Evolutionary conservation across 2,113 vertebrate species (phyloP).

Genomic region (Poeciliopsis prolifica): DNA sequence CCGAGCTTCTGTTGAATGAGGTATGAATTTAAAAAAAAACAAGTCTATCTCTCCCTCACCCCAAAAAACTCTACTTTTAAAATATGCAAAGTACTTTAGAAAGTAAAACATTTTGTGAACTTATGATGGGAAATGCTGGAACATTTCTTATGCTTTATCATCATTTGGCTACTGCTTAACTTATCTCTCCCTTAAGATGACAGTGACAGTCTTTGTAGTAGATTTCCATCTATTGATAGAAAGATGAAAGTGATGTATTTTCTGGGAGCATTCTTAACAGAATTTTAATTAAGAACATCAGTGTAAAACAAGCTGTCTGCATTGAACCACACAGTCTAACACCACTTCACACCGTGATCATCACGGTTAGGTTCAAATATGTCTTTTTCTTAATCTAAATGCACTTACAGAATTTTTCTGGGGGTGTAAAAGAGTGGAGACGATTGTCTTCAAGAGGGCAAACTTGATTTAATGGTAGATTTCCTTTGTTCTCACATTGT

Average conservation of each 20-base stretch:
- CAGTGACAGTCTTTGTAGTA: not conserved
- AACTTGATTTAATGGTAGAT: conserved; percentile 31
- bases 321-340: not conserved
- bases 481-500: conserved; percentile 24
- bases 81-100: no score
- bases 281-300: not conserved
- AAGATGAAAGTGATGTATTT: not conserved
- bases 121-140: no score
- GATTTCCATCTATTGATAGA: not conserved
- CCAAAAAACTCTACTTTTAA: not conserved
- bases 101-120: no score
- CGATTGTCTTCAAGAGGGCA: conserved; percentile 8
- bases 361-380: not conserved
- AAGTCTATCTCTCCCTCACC: not conserved
- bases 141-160: no score
- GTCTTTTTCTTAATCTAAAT: conserved; percentile 4
- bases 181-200: no score
- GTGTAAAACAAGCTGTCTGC: not conserved
- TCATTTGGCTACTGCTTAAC: no score
- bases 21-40: not conserved
- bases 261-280: not conserved
- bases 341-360: not conserved
- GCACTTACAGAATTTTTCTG: conserved; percentile 1
- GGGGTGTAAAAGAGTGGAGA: conserved; percentile 2
- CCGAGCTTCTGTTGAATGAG: not conserved